Base-by-base conservation (phyloP, 2,888 invertebrate genomes). In the Reticulitermes lucifugus region DNA sequence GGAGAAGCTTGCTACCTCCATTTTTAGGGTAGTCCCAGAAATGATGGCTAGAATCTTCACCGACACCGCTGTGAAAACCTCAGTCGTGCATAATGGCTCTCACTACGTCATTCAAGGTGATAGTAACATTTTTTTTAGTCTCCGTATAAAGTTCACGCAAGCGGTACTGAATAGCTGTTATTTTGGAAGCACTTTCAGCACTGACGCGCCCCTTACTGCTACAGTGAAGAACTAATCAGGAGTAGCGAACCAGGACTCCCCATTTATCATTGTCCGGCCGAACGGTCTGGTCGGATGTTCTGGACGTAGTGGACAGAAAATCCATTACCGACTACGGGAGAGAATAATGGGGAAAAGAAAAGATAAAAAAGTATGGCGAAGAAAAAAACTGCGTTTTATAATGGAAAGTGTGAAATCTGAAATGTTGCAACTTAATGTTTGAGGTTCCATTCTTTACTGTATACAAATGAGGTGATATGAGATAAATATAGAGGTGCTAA, bases 231-330 rank as follows among this genome's bases (percentile, higher is more conserved):
- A 80, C 80, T 80, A 80, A 80, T 80, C 80, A 80, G 35, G 60
- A 80, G 80, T 22, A 60, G 80, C 35, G 60, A 80, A 80, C 80
- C 80, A 41, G 25, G 59, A 22, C 80, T 22, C 43, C 51, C 85
- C 83, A 85, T 85, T 85, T 85, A 85, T 85, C 85, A 85, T 85
- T 85, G 85, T 85, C 85, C 79, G 25, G 79, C 81, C 71, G 79
- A 77, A 65, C 85, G 85, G 55, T 75, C 35, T 51, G 82, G 59
- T 60, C 29, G 80, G 59, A 80, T 59, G 80, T 14, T 59, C 55
- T 29, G 60, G 80, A 80, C 60, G 80, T 35, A 80, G 80, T 60
- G 80, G 80, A 80, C 80, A 80, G 80, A 80, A 80, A 80, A 80
- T 59, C 80, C 80, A 80, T 80, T 80, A 80, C 80, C 80, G 59